Evolutionary conservation across 2,797 vertebrate species (phyloP), one percentile per base, ranked within the genome.

Genomic region (Ispidina picta): DNA sequence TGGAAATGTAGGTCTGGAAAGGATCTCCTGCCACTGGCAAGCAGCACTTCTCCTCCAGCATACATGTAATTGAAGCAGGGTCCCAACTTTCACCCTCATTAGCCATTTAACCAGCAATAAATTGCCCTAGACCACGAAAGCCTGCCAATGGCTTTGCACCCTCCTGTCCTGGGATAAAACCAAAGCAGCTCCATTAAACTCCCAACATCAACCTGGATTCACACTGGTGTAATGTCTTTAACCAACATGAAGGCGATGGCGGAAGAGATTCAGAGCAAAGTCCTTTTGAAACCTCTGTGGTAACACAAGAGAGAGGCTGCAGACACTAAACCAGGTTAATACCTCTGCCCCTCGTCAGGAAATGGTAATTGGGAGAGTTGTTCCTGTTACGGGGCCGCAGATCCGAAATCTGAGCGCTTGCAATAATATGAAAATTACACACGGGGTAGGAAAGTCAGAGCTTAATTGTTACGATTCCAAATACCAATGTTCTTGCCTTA

Each of bases 1-100:
- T 55, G 59, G 63, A 68, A 89, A 70, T 58, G 37, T 10, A 41
- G 52, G 35, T 71, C 92, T 88, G 83, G 83, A 88, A 93, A 88
- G 80, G 64, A 79, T 90, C 80, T 88, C 60, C 86, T 54, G 68
- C 59, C 76, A 44, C 83, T 68, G 64, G 68, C 74, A 78, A 75
- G 59, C 59, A 76, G 64, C 80, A 22, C 31, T 79, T 88, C 55
- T 43, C 46, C 51, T 68, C 68, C 26, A 43, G 14, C 21, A 8
- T 22, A 59, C 78, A 63, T 3, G 7, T 60, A 56, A 75, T 39
- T 77, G 46, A 52, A 78, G 23, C 41, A 64, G 15, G 51, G 55
- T 78, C 90, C 92, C 43, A 37, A 3, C 18, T 85, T 78, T 79
- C 56, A 75, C 43, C 25, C 23, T 56, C 65, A 20, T 71, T 28